phyloP scores from a whole-genome alignment of 2,888 invertebrate genomes.

The Oscheius onirici region DNA sequence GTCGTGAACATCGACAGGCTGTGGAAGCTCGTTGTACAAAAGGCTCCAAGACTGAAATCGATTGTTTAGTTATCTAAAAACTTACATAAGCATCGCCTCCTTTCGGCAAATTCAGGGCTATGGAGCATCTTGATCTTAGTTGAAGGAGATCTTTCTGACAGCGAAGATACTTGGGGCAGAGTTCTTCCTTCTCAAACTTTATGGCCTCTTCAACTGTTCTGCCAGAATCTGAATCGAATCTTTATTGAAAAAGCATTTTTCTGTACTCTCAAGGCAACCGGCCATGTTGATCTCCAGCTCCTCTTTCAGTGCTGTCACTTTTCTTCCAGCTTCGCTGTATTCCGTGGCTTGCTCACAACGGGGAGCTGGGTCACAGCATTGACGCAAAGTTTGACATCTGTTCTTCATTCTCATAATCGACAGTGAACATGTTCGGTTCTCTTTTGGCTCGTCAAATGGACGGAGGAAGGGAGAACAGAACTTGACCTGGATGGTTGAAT shows the following conservation, averaged over 20 bases:
- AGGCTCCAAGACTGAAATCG: slow-evolving; percentile 22
- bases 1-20: slow-evolving; percentile 24
- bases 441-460: not conserved
- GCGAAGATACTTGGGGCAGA: slow-evolving; percentile 43
- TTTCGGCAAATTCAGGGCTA: slow-evolving; percentile 24
- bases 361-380: slow-evolving; percentile 50
- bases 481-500: not conserved
- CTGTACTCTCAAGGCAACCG: slow-evolving; percentile 33
- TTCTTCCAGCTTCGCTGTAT: slow-evolving; percentile 46
- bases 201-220: not conserved
- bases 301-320: slow-evolving; percentile 41
- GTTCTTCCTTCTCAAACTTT: slow-evolving; percentile 9
- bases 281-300: slow-evolving; percentile 51
- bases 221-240: slow-evolving; percentile 4
- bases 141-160: slow-evolving; percentile 47
- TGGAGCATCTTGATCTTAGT: slow-evolving; percentile 35
- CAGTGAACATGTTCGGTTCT: slow-evolving; percentile 1
- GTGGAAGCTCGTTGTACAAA: slow-evolving; percentile 20
- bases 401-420: slow-evolving; percentile 33
- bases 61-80: not conserved
- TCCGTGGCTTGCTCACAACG: slow-evolving; percentile 48
- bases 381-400: slow-evolving; percentile 42
- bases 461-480: slow-evolving; percentile 23
- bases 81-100: slow-evolving; percentile 27
- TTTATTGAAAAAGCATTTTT: not conserved